Percentiles rank a stretch among this genome's conserved stretches.
phyloP scores from a whole-genome alignment of 2,888 invertebrate species.

The Endomychus coccineus region DNA sequence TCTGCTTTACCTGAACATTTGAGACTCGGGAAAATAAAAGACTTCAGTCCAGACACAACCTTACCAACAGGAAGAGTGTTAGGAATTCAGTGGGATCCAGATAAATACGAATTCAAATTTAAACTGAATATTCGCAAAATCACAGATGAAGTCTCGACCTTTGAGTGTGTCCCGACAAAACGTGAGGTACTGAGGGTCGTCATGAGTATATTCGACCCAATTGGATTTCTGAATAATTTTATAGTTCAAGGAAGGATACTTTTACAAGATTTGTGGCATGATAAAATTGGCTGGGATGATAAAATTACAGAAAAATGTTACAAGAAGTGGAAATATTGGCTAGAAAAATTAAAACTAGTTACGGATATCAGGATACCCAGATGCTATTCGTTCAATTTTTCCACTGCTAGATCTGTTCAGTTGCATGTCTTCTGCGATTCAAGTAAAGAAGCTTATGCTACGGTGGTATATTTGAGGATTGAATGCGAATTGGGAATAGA shows the following conservation, averaged over 20 bases:
- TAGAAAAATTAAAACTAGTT: conserved; percentile 10
- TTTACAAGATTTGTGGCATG: too few species aligned
- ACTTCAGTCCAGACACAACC: neutral
- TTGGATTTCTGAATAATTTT: too few species aligned
- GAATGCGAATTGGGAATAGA: conserved; percentile 6
- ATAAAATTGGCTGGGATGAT: too few species aligned
- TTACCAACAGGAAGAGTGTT: conserved; percentile 4
- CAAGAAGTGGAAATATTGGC: too few species aligned
- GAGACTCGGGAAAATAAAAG: conserved; percentile 2
- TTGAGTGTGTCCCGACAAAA: too few species aligned
- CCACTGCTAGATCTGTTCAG: conserved; percentile 4
- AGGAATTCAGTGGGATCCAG: conserved; percentile 13
- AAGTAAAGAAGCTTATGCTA: conserved; percentile 19
- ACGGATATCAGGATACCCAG: conserved; percentile 12
- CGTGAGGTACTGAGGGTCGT: too few species aligned
- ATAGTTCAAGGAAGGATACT: too few species aligned
- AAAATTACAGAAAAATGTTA: too few species aligned
- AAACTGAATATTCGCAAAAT: conserved; percentile 11
- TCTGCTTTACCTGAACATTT: too few species aligned
- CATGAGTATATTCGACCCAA: too few species aligned
- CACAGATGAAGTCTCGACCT: too few species aligned
- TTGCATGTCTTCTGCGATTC: conserved; percentile 13
- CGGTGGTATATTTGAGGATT: conserved; percentile 22
- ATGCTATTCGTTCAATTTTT: conserved; percentile 5
- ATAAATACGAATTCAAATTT: conserved; percentile 5